Evolutionary conservation across 2,113 vertebrate species (phyloP), one percentile per base, ranked within the genome.

Genomic region (Pardalotus punctatus): DNA sequence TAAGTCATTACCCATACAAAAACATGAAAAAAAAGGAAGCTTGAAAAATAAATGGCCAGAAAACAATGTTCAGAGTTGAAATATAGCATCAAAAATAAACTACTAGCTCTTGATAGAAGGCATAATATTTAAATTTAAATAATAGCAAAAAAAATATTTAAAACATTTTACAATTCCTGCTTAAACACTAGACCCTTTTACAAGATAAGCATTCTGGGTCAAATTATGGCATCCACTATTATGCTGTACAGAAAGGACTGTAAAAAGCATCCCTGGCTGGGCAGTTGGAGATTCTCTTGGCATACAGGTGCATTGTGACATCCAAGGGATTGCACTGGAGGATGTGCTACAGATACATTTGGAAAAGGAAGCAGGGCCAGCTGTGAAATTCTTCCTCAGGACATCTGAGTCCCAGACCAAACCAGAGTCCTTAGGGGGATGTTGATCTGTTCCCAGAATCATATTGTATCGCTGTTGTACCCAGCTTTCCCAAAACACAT

Each of bases 301-400:
- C 86, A 65, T 53, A 27, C 0, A 4, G 36, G 60, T 70, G 12
- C 40, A 18, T 47, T 4, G 1, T 86, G 76, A 90, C 42, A 51
- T 95, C 86, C 91, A 92, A 90, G 67, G 62, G 74, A 80, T 72
- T 90, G 79, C 42, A 38, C 29, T 78, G 80, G 86, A 78, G 74
- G 67, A 74, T 91, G 72, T 84, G 60, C 67, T 93, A 42, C 50
- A 57, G 76, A 73, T 62, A 81, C 45, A 65, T 83, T 86, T 90
- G 71, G 58, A 70, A 88, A 80, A 95, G 60, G 82, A 96, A 94
- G 38, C 3, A 9, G 77, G 50, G 48, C 69, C 89, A 97, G 83
- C 61, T 95, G 95, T 81, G 53, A 74, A 94, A 79, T 87, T 72
- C 48, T 86, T 90, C 72, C 56, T 81, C 10, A 11, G 69, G 86